Percentiles rank a stretch among this genome's conserved stretches.
These are phyloP conservation scores for Sarcophaga variegata DNA, from an alignment of 2,888 invertebrate genomes.

Conservation along the genomic window DNA sequence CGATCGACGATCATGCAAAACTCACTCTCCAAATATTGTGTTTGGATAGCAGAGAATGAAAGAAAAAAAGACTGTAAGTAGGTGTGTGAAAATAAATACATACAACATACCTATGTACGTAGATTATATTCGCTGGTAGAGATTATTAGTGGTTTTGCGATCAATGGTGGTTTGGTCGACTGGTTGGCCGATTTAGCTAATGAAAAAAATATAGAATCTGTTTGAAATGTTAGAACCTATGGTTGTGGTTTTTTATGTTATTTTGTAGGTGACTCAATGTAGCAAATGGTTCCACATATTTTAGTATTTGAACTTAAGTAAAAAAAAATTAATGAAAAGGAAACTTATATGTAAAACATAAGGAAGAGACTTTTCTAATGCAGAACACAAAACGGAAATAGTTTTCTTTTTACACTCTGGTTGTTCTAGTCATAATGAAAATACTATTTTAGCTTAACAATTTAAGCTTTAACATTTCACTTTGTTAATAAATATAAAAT, in stretches of 20 bases:
- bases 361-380: too few species aligned
- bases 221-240: too few species aligned
- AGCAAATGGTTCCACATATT: too few species aligned
- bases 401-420: too few species aligned
- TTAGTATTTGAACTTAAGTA: too few species aligned
- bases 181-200: not conserved
- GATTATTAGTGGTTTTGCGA: conserved; percentile 13
- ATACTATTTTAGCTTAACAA: not conserved
- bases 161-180: conserved; percentile 18
- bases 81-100: conserved; percentile 11
- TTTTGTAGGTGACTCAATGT: too few species aligned
- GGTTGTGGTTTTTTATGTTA: too few species aligned
- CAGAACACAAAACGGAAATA: too few species aligned
- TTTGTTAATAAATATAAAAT: too few species aligned
- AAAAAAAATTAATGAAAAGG: too few species aligned
- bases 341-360: too few species aligned
- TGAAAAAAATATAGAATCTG: too few species aligned
- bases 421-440: not conserved
- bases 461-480: not conserved
- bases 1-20: conserved; percentile 21
- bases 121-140: not conserved
- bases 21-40: not conserved
- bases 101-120: conserved; percentile 6
- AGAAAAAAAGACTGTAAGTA: not conserved
- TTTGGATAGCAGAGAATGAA: not conserved